phyloP scores from a whole-genome alignment of 2,113 vertebrate species.

The Grammomys surdaster region DNA sequence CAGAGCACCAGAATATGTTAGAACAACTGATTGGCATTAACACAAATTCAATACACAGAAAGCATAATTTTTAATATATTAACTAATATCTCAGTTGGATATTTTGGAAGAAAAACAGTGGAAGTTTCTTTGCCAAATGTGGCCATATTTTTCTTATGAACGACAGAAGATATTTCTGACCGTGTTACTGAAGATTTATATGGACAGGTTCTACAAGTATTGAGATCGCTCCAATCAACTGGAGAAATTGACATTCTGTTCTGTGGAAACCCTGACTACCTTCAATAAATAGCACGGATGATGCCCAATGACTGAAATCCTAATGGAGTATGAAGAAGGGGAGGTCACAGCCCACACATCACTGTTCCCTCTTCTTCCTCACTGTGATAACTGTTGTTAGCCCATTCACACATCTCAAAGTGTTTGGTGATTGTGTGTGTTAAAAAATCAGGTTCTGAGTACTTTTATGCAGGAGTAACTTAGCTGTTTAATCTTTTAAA shows the following conservation, averaged over 20 bases:
- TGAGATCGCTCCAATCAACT: conserved; percentile 55
- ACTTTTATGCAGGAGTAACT: not conserved
- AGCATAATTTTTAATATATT: not conserved
- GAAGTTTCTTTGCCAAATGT: not conserved
- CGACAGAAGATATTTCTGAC: conserved; percentile 13
- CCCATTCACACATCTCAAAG: not conserved
- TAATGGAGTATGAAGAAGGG: not conserved
- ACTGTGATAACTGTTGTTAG: not conserved
- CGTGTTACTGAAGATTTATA: not conserved
- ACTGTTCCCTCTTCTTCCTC: not conserved
- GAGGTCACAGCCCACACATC: not conserved
- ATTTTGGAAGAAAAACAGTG: not conserved
- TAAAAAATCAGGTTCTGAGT: conserved; percentile 19
- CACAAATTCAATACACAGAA: conserved; percentile 43
- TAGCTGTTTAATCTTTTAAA: conserved; percentile 9
- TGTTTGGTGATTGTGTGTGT: not conserved
- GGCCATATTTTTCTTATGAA: conserved; percentile 11
- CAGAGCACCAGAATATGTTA: not conserved
- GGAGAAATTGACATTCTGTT: conserved; percentile 1
- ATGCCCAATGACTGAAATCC: not conserved
- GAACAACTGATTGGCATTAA: conserved; percentile 1
- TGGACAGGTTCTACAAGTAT: conserved; percentile 44
- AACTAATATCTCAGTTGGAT: not conserved
- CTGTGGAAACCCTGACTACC: not conserved
- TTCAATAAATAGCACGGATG: not conserved